A percentile compares a stretch with the other conserved stretches of the same genome.
Conservation (phyloP, 2,888 invertebrate genomes). For the Pediacus dermestoides region DNA sequence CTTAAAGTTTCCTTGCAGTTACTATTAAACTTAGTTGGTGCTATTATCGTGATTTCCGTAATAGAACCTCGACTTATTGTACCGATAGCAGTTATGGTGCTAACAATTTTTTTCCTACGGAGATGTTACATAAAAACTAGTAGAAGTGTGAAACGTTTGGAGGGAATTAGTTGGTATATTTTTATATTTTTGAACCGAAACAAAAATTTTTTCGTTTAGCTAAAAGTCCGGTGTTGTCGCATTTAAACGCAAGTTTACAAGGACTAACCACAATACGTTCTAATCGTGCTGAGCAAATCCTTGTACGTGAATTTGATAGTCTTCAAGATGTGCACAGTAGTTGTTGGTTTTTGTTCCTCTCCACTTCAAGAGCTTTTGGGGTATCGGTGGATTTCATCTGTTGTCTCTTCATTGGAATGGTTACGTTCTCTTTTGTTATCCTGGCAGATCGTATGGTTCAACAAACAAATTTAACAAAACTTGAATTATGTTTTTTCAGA, state of each 20-base stretch:
- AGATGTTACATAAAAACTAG: slow-evolving; percentile 69
- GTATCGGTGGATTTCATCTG: slow-evolving; percentile 70
- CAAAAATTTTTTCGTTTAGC: slow-evolving; percentile 53
- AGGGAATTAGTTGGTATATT: slow-evolving; percentile 59
- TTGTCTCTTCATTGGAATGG: slow-evolving; percentile 61
- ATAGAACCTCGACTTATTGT: slow-evolving; percentile 67
- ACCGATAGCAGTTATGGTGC: slow-evolving; percentile 62
- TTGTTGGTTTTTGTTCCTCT: slow-evolving; percentile 69
- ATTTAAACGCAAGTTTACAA: slow-evolving; percentile 67
- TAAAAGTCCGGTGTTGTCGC: slow-evolving; percentile 71
- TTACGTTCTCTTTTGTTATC: slow-evolving; percentile 64
- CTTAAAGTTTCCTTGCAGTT: slow-evolving; percentile 46
- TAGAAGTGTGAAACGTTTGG: slow-evolving; percentile 69
- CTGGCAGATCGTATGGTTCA: slow-evolving; percentile 36
- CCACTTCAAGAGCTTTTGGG: slow-evolving; percentile 64
- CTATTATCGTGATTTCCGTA: slow-evolving; percentile 67
- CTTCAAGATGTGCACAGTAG: slow-evolving; percentile 63
- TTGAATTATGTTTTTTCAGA: slow-evolving; percentile 19
- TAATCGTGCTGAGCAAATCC: slow-evolving; percentile 58
- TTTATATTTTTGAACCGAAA: slow-evolving; percentile 12
- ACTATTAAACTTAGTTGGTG: slow-evolving; percentile 71
- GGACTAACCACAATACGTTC: slow-evolving; percentile 72
- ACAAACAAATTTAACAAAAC: neutral
- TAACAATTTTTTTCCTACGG: slow-evolving; percentile 62
- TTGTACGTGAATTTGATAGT: slow-evolving; percentile 58